Conservation (phyloP, 2,797 vertebrate genomes). For the Petrocephalus sullivani region DNA sequence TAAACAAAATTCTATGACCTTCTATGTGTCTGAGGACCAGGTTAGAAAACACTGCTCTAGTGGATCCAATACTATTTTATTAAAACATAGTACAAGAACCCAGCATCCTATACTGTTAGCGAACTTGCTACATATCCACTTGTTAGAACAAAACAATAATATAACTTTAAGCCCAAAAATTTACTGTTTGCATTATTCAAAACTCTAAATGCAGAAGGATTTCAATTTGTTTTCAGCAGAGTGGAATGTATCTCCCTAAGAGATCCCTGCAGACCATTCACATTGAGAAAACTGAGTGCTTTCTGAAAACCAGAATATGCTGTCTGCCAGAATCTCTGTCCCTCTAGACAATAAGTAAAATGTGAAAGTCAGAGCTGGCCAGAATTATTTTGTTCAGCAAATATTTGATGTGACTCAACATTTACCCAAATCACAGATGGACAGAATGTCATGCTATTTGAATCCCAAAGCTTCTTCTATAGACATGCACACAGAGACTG, state of each 20-base stretch:
- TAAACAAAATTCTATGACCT: background rate
- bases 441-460: conserved; percentile 32
- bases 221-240: background rate
- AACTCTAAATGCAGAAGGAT: background rate
- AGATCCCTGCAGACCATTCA: conserved; percentile 3
- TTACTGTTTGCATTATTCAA: background rate
- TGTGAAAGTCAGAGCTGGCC: conserved; percentile 11
- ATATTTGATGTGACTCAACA: background rate
- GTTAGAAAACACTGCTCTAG: background rate
- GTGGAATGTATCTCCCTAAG: background rate
- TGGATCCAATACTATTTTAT: background rate
- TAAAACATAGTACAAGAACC: background rate
- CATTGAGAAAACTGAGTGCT: background rate
- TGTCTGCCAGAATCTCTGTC: background rate
- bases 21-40: background rate
- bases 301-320: background rate
- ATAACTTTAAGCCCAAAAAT: background rate
- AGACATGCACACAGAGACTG: conserved; percentile 18
- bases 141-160: background rate
- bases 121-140: background rate
- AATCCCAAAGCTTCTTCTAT: conserved; percentile 18
- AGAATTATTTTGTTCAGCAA: background rate
- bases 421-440: conserved; percentile 27
- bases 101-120: background rate
- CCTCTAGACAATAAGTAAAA: conserved; percentile 2